Evolutionary conservation across 2,797 vertebrate species (phyloP).

Genomic region (Dryobates pubescens): DNA sequence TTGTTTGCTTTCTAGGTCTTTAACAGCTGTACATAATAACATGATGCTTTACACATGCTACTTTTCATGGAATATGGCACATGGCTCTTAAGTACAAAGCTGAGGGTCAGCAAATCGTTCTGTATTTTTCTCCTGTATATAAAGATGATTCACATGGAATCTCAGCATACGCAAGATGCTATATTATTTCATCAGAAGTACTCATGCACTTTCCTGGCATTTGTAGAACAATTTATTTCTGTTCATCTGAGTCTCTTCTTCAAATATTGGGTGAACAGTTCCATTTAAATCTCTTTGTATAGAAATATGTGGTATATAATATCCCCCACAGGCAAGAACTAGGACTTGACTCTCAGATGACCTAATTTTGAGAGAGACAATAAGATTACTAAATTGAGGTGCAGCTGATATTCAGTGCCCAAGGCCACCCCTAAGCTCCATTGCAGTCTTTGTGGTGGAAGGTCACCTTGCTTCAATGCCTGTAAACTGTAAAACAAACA

Average conservation of each 20-base stretch:
- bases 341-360: conserved; percentile 48
- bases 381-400: conserved; percentile 60
- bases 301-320: background rate
- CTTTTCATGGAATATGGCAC: conserved; percentile 21
- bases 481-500: conserved; percentile 25
- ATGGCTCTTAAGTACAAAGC: background rate
- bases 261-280: background rate
- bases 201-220: background rate
- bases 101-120: background rate
- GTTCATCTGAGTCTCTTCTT: conserved; percentile 36
- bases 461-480: conserved; percentile 48
- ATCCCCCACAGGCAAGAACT: conserved; percentile 1
- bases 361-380: conserved; percentile 61
- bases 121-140: background rate
- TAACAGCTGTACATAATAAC: conserved; percentile 47
- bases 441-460: conserved; percentile 13
- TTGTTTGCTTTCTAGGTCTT: conserved; percentile 44
- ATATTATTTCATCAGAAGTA: conserved; percentile 17
- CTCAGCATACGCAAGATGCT: background rate
- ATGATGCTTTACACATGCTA: background rate
- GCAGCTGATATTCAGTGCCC: conserved; percentile 56
- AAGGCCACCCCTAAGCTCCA: conserved; percentile 48
- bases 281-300: conserved; percentile 18
- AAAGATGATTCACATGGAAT: background rate
- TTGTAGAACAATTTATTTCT: conserved; percentile 15